Evolutionary conservation across 2,113 vertebrate genomes (phyloP).

Genomic region (Erythrocercus mccallii): DNA sequence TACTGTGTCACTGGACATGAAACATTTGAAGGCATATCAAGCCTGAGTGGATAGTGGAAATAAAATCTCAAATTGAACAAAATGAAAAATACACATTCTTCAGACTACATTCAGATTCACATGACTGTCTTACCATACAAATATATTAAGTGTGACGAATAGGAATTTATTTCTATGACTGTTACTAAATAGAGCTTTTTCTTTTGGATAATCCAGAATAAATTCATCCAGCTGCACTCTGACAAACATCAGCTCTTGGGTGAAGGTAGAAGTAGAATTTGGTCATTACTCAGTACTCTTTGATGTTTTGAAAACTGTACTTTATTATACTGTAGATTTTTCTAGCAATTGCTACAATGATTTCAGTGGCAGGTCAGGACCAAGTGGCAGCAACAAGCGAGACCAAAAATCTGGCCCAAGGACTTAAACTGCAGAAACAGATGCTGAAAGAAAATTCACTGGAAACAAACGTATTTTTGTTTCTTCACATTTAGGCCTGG

Average conservation of each 20-base stretch:
- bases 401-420: background rate
- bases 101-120: background rate
- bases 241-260: background rate
- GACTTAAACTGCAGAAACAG: background rate
- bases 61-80: background rate
- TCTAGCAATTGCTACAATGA: background rate
- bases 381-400: rapidly evolving
- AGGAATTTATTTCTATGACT: background rate
- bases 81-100: background rate
- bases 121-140: background rate
- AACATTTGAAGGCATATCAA: background rate
- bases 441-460: background rate
- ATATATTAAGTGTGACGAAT: background rate
- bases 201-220: background rate
- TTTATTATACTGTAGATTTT: background rate
- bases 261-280: background rate
- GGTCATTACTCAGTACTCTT: background rate
- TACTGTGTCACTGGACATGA: background rate
- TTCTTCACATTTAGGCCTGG: background rate
- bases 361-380: background rate
- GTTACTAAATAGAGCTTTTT: background rate
- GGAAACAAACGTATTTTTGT: background rate
- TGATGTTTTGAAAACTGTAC: background rate
- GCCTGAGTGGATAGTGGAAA: background rate
- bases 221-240: background rate